Conservation (phyloP, 2,888 invertebrate species). For the Lacanobia wlatinum region DNA sequence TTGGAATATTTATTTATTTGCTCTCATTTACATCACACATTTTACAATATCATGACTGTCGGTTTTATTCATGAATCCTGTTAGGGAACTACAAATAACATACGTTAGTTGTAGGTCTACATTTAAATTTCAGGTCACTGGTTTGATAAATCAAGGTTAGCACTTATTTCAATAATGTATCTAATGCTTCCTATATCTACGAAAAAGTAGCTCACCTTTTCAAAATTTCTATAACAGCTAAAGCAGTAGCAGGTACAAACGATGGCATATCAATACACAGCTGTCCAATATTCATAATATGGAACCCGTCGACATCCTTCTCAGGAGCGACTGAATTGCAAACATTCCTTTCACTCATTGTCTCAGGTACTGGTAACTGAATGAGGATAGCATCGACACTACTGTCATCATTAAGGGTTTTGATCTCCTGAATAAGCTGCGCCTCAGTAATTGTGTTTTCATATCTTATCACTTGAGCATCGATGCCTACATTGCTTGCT, state of each 20-base stretch:
- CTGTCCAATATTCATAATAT: slow-evolving; percentile 95
- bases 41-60: too few species aligned
- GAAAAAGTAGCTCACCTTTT: slow-evolving; percentile 86
- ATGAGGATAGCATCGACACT: slow-evolving; percentile 95
- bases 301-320: slow-evolving; percentile 98
- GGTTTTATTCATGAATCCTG: too few species aligned
- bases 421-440: slow-evolving; percentile 92
- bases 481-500: slow-evolving; percentile 91
- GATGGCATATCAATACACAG: slow-evolving; percentile 93
- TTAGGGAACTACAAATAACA: too few species aligned
- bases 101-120: too few species aligned
- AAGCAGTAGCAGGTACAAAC: slow-evolving; percentile 95
- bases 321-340: slow-evolving; percentile 95
- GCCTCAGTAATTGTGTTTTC: slow-evolving; percentile 91
- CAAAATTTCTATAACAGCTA: slow-evolving; percentile 93
- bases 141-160: too few species aligned
- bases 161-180: too few species aligned
- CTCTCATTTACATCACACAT: too few species aligned
- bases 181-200: too few species aligned
- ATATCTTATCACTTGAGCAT: slow-evolving; percentile 92
- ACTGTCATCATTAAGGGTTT: slow-evolving; percentile 92
- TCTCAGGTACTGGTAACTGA: slow-evolving; percentile 95
- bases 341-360: slow-evolving; percentile 94
- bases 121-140: too few species aligned
- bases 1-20: too few species aligned